phyloP scores from a whole-genome alignment of 2,888 invertebrate genomes.

The Agrochola lota region DNA sequence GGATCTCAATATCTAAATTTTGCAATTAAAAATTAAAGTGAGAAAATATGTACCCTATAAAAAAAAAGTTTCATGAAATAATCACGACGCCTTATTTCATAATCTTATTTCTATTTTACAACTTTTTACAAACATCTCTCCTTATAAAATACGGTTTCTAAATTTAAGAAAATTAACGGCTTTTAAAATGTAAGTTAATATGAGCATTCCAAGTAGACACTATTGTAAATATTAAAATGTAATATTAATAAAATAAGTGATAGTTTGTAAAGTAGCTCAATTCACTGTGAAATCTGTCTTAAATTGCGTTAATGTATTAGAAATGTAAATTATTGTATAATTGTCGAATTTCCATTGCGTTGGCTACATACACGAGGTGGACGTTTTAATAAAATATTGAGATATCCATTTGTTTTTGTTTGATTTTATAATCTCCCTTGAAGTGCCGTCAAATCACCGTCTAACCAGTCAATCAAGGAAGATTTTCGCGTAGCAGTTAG shows the following conservation, averaged over 20 bases:
- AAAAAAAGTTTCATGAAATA: slow-evolving; percentile 17
- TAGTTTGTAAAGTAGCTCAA: slow-evolving; percentile 69
- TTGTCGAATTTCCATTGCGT: slow-evolving; percentile 69
- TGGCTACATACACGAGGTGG: slow-evolving; percentile 67
- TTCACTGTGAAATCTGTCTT: slow-evolving; percentile 64
- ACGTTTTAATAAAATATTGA: slow-evolving; percentile 78
- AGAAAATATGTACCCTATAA: slow-evolving; percentile 2
- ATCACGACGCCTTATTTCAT: not conserved
- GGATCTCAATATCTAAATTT: slow-evolving; percentile 52
- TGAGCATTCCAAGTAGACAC: slow-evolving; percentile 54
- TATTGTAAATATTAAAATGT: slow-evolving; percentile 64
- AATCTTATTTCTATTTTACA: slow-evolving; percentile 20
- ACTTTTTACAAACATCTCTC: slow-evolving; percentile 21
- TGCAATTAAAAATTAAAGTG: slow-evolving; percentile 22
- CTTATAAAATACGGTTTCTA: slow-evolving; percentile 1
- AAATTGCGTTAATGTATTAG: slow-evolving; percentile 53
- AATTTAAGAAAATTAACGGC: slow-evolving; percentile 31
- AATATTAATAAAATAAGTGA: slow-evolving; percentile 47
- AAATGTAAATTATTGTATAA: slow-evolving; percentile 71
- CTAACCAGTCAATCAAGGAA: not conserved
- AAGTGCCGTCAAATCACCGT: not conserved
- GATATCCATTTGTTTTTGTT: slow-evolving; percentile 64
- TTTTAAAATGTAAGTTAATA: slow-evolving; percentile 49
- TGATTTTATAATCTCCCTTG: slow-evolving; percentile 46
- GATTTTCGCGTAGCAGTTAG: not conserved